phyloP scores from a whole-genome alignment of 2,797 vertebrate species.

The Podarcis lilfordi region DNA sequence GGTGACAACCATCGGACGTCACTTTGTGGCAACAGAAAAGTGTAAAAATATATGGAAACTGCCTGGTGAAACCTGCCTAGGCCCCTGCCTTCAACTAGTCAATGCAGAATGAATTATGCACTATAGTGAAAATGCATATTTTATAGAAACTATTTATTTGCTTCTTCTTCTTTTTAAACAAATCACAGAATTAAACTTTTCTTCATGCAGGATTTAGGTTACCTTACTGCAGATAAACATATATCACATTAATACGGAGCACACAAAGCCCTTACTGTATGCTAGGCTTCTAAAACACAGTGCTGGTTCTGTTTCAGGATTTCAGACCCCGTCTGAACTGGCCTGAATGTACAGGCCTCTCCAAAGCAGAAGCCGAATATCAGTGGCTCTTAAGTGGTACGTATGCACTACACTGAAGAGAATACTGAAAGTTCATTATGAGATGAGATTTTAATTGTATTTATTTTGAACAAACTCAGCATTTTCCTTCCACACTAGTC shows the following conservation, averaged over 20 bases:
- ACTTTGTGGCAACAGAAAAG: background rate
- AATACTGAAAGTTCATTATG: background rate
- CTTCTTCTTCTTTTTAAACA: too few species aligned
- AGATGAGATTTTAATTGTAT: slow-evolving; percentile 7
- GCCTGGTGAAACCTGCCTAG: too few species aligned
- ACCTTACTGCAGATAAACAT: background rate
- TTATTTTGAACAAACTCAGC: background rate
- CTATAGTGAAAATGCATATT: background rate
- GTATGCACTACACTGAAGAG: background rate
- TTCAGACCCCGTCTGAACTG: slow-evolving; percentile 4
- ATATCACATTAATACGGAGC: background rate
- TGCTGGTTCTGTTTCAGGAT: background rate
- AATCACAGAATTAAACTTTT: background rate
- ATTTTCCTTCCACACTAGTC: background rate
- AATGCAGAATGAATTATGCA: background rate
- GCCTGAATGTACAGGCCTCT: slow-evolving; percentile 22
- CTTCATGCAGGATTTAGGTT: background rate
- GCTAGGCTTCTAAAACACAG: slow-evolving; percentile 39
- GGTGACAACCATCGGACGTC: too few species aligned
- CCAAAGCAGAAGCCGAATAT: slow-evolving; percentile 3
- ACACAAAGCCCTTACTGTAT: slow-evolving; percentile 13
- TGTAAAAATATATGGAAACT: background rate
- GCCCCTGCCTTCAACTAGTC: too few species aligned
- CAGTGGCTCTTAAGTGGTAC: background rate
- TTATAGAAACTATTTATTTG: background rate